These are phyloP conservation scores for Mellivora capensis DNA, from an alignment of 2,113 vertebrate species.

Conservation along the genomic window DNA sequence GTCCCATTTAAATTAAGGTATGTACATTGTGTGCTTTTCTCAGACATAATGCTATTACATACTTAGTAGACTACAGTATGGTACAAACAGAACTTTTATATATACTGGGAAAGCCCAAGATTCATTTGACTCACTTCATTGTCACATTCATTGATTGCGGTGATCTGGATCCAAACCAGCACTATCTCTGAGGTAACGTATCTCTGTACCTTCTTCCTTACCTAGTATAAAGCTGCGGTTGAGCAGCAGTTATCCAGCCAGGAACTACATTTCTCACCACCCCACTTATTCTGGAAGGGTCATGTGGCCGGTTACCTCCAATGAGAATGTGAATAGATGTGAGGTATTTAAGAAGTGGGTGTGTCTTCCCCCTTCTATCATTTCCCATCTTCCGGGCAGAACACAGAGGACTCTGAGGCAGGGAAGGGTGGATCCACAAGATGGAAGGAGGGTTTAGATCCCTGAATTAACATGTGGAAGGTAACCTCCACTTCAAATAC, in stretches of 20 bases:
- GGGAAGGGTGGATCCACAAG: neutral
- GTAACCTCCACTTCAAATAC: neutral
- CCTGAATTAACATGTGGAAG: neutral
- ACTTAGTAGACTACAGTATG: neutral
- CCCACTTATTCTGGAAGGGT: neutral
- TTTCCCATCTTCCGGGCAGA: neutral
- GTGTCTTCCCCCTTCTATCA: neutral
- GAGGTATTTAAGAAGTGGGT: neutral
- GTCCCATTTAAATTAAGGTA: neutral
- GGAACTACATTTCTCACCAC: neutral
- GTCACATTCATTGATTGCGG: neutral
- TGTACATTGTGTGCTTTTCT: neutral
- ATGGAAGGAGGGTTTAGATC: neutral
- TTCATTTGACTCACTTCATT: neutral
- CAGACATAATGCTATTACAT: neutral
- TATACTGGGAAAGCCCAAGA: neutral
- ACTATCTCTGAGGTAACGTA: neutral
- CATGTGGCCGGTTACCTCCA: neutral
- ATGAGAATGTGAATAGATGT: neutral
- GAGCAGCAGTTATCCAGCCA: neutral
- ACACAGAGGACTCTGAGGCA: neutral
- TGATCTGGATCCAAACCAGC: neutral
- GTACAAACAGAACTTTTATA: neutral
- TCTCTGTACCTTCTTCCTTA: neutral
- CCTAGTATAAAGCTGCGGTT: neutral